A percentile compares a stretch with the other conserved stretches of the same genome.
Evolutionary conservation across 2,113 vertebrate species (phyloP).

Genomic region (Pyrgilauda ruficollis): DNA sequence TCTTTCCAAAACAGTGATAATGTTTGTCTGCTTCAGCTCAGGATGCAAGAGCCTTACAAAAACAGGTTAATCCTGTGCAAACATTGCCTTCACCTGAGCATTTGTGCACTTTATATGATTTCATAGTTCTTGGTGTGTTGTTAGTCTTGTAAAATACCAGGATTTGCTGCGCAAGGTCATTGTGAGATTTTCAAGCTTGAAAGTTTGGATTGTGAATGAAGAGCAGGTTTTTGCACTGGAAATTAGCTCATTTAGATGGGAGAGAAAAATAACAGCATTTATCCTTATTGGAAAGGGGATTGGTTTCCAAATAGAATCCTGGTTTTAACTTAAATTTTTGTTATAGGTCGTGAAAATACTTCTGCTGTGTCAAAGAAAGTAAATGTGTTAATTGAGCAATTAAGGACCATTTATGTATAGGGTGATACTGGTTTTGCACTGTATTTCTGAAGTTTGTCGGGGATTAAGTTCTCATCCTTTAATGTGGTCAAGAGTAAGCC

Average conservation of each 20-base stretch:
- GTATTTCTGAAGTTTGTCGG: not conserved
- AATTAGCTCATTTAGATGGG: not conserved
- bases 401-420: rapidly evolving
- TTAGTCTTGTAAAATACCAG: not conserved
- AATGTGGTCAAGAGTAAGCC: not conserved
- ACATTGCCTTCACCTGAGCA: not conserved
- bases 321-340: not conserved
- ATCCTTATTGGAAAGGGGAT: not conserved
- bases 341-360: not conserved
- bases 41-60: not conserved
- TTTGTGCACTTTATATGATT: not conserved
- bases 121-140: not conserved
- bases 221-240: not conserved
- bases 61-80: not conserved
- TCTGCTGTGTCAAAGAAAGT: not conserved
- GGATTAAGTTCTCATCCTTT: not conserved
- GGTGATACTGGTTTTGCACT: not conserved
- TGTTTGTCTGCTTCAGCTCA: not conserved
- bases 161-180: not conserved
- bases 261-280: not conserved
- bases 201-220: not conserved
- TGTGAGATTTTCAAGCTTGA: not conserved
- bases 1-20: not conserved
- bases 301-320: not conserved
- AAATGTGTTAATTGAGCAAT: not conserved